Conservation (phyloP, 2,797 vertebrate genomes). For the Phrynocephalus vlangalii region DNA sequence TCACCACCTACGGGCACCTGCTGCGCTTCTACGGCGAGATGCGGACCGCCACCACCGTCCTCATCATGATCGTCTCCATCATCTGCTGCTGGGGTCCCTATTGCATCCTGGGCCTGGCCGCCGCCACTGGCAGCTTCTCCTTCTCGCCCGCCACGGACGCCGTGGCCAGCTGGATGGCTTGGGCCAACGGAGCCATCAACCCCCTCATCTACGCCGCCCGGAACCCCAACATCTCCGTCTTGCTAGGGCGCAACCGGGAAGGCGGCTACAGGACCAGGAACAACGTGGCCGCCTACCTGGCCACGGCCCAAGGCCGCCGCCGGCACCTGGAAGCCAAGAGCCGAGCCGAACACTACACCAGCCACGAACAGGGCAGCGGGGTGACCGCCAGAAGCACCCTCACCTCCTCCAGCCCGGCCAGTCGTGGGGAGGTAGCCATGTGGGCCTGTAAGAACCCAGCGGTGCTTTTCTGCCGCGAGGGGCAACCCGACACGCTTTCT, state of each 20-base stretch:
- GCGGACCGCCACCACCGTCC: conserved; percentile 93
- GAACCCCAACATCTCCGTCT: conserved; percentile 91
- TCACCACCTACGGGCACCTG: conserved; percentile 88
- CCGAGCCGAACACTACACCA: conserved; percentile 67
- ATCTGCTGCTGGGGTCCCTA: conserved; percentile 95
- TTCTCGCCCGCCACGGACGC: conserved; percentile 89
- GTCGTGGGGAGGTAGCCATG: conserved; percentile 84
- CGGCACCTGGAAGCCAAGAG: conserved; percentile 66
- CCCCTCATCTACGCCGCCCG: conserved; percentile 92
- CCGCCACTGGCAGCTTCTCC: conserved; percentile 80
- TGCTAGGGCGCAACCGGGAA: conserved; percentile 88
- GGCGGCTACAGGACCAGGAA: conserved; percentile 94
- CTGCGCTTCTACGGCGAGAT: conserved; percentile 91
- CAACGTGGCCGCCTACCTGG: conserved; percentile 81
- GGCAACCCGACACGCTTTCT: conserved; percentile 75
- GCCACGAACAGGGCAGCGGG: conserved; percentile 51
- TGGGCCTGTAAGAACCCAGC: conserved; percentile 95
- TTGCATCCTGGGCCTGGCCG: conserved; percentile 90
- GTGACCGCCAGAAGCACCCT: conserved; percentile 74
- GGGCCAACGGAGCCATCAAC: conserved; percentile 96
- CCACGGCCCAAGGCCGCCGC: conserved; percentile 71
- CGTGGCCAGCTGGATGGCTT: conserved; percentile 90
- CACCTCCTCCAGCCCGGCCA: conserved; percentile 83
- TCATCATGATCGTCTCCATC: conserved; percentile 93
- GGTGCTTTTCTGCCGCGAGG: conserved; percentile 91